Evolutionary conservation across 2,797 vertebrate genomes (phyloP), one percentile per base, ranked within the genome.

Genomic region (Scleropages formosus): DNA sequence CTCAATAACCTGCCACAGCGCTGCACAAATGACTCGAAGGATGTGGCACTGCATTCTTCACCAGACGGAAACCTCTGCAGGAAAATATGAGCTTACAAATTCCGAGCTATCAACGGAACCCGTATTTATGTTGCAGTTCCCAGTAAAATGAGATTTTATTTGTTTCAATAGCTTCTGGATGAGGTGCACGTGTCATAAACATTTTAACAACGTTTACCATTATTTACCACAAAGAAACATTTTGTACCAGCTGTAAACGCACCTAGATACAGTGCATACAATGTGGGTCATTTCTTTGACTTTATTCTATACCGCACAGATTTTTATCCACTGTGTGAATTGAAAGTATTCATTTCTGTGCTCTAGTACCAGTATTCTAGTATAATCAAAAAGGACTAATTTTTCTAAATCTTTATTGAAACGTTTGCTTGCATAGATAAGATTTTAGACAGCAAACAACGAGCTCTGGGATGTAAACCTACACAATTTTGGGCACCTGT

Each of bases 11-110:
- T 77, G 62, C 62, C 76, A 77, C 74, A 77, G 70, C 70, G 59
- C 62, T 60, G 51, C 75, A 74, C 56, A 73, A 49, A 60, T 75
- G 78, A 75, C 79, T 81, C 51, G 15, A 76, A 72, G 66, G 31
- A 22, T 47, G 47, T 39, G 44, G 69, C 12, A 49, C 22, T 46
- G 4, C 27, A 59, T 24, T 75, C 20, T 51, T 51, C 31, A 80
- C 74, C 73, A 70, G 71, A 47, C 71, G 76, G 68, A 56, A 68
- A 66, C 49, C 80, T 53, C 46, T 39, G 18, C 27, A 15, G 27
- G 72, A 61, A 63, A 8, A 24, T 56, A 18, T 13, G 18, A 13
- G 56, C 59, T 20, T 71, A 22, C 31, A 66, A 72, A 60, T 49
- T 66, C 12, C 4, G 49, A 56, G 26, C 16, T 18, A 27, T 58